Evolutionary conservation across 2,888 invertebrate species (phyloP), one percentile per base, ranked within the genome.

Genomic region (Drosophila cyrtoloma): DNA sequence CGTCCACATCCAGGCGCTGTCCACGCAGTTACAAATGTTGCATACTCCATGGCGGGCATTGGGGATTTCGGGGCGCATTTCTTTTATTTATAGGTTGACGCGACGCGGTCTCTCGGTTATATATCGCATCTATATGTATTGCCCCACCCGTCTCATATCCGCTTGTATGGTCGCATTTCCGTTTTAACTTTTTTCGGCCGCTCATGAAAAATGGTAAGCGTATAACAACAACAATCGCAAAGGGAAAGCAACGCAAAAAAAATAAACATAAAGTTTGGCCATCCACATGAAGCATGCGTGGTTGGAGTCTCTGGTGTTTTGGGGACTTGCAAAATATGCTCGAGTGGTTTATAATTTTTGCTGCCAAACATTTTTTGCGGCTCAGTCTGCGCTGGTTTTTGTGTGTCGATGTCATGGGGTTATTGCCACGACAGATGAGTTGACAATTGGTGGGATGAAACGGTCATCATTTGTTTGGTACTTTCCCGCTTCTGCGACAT

Each of bases 161-260:
- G 91, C 78, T 82, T 82, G 86, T 81, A 87, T 86, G 89, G 89
- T 89, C 87, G 89, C 89, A 89, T 91, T 91, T 91, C 90, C 91
- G 86, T 75, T 91, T 84, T 84, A 82, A 81, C 78, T 82, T 84
- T 47, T 84, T 86, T 84, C 73, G 65, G 71, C 67, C 78, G 67
- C 66, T 78, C 70, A 76, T 73, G 78, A 75, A 82, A 83, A 75
- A 85, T 81, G 68, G 83, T 68, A 71, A 71, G 64, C 65, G 69
- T 55, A 67, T 32, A 59, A 37, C 74, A 56, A 39, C 55, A 66
- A 33, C 56, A 61, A 16, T 47, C 47, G 26, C 47, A 47, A 55
- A 56, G 35, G 7, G 37, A 37, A n/a, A 60, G 44, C 39, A 39
- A 35, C 57, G 14, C 14, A 60, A 39, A 28, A 26, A 26, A 7